Base-by-base conservation (phyloP, 2,888 invertebrate genomes). In the Barypeithes pellucidus region DNA sequence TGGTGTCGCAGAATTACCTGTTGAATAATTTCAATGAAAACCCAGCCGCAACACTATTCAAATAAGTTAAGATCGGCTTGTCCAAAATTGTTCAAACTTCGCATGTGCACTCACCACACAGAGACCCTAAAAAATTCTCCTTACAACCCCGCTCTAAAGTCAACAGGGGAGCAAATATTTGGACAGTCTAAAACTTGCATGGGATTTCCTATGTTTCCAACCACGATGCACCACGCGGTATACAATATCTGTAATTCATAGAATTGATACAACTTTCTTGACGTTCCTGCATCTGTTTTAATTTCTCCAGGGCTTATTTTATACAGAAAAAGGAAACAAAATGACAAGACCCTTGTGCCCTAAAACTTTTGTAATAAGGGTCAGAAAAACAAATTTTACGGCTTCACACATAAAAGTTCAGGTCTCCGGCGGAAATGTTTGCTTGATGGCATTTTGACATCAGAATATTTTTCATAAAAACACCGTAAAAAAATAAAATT, bases 291-390 rank as follows among this genome's bases (percentile, higher is more conserved):
- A 47, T 47, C 20, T 20, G 47, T 7, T 47, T 20, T 47, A 47
- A 47, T 47, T 47, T 47, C 47, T 47, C 50, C 24, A 52, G 50
- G 50, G 22, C 24, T 52, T 24, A n/a, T 52, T 22, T n/a, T 52
- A 52, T 52, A 52, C 24, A 52, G 18, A 22, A 52, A 52, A 43
- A 14, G 43, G 24, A 52, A 54, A 14, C 24, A n/a, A 54, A 33
- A 33, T 33, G 54, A 14, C 33, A 22, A 54, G 9, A 29, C 33
- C 54, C n/a, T 54, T 54, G n/a, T 8, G 54, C 54, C 33, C 5
- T 29, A 33, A 33, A 54, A 54, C 16, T 33, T 33, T 22, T 33
- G 14, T n/a, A 54, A 54, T 52, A 52, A 52, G 24, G 54, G 29
- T 2, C 33, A 33, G 24, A 33, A 54, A 54, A 33, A 54, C 14